phyloP scores from a whole-genome alignment of 1,140 invertebrate species.

The Zophobas atratus region DNA sequence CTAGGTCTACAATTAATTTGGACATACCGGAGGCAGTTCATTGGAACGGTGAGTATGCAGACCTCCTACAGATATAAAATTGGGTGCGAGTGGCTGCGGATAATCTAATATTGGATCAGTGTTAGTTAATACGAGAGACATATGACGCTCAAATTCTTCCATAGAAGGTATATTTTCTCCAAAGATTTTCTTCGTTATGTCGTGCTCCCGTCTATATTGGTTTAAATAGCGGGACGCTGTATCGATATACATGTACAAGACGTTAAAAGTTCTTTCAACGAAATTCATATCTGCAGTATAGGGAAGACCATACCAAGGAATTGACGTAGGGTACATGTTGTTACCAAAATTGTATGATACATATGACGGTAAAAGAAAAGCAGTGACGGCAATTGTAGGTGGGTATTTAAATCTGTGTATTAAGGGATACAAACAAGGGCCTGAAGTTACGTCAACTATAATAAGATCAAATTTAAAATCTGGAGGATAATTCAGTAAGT shows the following conservation, averaged over 20 bases:
- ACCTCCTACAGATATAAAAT: slow-evolving; percentile 74
- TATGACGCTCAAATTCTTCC: slow-evolving; percentile 29
- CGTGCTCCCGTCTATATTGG: slow-evolving; percentile 3
- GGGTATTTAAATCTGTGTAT: slow-evolving; percentile 35
- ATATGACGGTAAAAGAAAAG: slow-evolving; percentile 38
- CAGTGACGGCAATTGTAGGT: slow-evolving; percentile 22
- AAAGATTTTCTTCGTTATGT: slow-evolving; percentile 15
- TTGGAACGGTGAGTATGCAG: slow-evolving; percentile 69
- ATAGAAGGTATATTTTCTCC: slow-evolving; percentile 34
- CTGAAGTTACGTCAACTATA: slow-evolving; percentile 57
- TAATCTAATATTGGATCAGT: slow-evolving; percentile 66
- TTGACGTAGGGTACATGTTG: slow-evolving; percentile 9
- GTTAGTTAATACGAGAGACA: slow-evolving; percentile 31
- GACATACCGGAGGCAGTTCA: slow-evolving; percentile 62
- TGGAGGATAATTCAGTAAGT: slow-evolving; percentile 53
- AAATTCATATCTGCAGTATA: slow-evolving; percentile 32
- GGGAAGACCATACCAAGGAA: slow-evolving; percentile 20
- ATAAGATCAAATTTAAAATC: slow-evolving; percentile 61
- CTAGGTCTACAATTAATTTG: not conserved
- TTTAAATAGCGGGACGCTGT: not conserved
- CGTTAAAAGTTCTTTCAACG: slow-evolving; percentile 18
- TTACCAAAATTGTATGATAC: slow-evolving; percentile 34
- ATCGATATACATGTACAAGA: slow-evolving; percentile 7
- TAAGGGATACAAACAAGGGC: slow-evolving; percentile 53
- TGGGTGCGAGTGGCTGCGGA: slow-evolving; percentile 62